Percentiles rank a stretch among this genome's conserved stretches.
Conservation (phyloP, 2,797 vertebrate species). For the Philypnodon macrostomus region DNA sequence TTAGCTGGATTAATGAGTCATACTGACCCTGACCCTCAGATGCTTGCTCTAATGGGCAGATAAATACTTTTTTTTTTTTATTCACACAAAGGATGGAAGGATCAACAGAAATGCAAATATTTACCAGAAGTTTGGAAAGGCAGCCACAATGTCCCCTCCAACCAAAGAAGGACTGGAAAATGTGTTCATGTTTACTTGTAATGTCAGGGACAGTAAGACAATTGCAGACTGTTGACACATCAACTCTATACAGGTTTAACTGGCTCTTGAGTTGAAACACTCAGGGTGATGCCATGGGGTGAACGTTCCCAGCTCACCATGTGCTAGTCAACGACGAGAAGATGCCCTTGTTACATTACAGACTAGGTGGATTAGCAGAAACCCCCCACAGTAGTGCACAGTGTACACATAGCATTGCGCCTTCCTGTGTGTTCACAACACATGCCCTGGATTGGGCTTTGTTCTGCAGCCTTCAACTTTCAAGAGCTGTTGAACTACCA, state of each 20-base stretch:
- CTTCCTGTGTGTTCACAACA: slow-evolving; percentile 68
- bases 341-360: slow-evolving; percentile 46
- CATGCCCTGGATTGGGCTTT: slow-evolving; percentile 51
- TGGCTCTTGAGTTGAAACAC: slow-evolving; percentile 52
- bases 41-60: slow-evolving; percentile 24
- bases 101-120: slow-evolving; percentile 69
- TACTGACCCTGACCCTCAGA: not conserved
- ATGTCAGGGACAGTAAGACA: slow-evolving; percentile 47
- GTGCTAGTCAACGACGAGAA: slow-evolving; percentile 34
- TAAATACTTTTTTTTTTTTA: slow-evolving; percentile 23
- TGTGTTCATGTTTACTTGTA: slow-evolving; percentile 49
- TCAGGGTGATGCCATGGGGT: slow-evolving; percentile 38
- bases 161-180: slow-evolving; percentile 76
- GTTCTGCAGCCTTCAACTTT: slow-evolving; percentile 43
- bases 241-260: slow-evolving; percentile 65
- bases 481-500: slow-evolving; percentile 12
- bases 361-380: slow-evolving; percentile 62
- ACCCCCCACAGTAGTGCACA: slow-evolving; percentile 34
- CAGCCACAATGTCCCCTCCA: slow-evolving; percentile 32
- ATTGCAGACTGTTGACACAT: slow-evolving; percentile 68
- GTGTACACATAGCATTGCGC: slow-evolving; percentile 61
- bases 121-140: slow-evolving; percentile 59
- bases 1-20: slow-evolving; percentile 10
- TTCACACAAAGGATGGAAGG: slow-evolving; percentile 66
- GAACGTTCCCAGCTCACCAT: slow-evolving; percentile 16